phyloP scores from a whole-genome alignment of 2,797 vertebrate genomes.

The Acropternis orthonyx region DNA sequence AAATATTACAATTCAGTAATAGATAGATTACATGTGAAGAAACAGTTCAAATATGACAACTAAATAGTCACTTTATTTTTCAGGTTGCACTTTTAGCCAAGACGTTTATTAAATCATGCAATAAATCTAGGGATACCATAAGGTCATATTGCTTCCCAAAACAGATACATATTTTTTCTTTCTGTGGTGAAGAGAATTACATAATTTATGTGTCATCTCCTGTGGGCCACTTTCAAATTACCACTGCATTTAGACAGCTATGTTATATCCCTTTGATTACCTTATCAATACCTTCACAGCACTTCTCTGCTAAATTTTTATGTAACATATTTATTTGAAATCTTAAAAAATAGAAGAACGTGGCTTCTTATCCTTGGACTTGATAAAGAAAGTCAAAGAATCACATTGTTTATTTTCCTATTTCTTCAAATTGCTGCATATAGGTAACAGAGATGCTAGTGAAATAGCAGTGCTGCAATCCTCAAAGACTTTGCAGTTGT shows the following conservation, averaged over 20 bases:
- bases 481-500: background rate
- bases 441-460: background rate
- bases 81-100: background rate
- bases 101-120: background rate
- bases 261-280: background rate
- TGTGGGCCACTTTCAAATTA: background rate
- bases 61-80: background rate
- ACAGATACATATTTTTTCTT: rapidly evolving
- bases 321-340: background rate
- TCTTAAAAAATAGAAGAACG: background rate
- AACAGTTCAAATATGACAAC: background rate
- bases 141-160: background rate
- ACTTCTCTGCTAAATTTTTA: background rate
- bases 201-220: background rate
- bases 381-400: background rate
- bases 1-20: background rate
- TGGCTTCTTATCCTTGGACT: background rate
- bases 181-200: background rate
- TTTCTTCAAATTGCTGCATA: background rate
- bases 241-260: background rate
- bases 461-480: background rate
- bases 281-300: background rate
- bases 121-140: background rate
- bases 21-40: background rate
- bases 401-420: background rate